Conservation (phyloP, 1,140 invertebrate species). For the Eumeta japonica region DNA sequence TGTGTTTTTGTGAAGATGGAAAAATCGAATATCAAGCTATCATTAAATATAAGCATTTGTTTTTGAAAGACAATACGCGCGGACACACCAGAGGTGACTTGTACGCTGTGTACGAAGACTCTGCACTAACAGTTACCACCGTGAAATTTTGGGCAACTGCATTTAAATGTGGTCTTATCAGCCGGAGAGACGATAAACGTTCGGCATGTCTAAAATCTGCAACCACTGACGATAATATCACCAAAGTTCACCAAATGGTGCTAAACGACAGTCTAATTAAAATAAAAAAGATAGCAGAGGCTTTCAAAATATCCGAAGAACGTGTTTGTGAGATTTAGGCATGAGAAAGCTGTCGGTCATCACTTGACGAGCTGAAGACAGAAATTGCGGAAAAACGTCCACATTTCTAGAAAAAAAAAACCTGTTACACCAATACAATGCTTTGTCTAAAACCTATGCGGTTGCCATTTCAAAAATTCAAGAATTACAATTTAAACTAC, state of each 20-base stretch:
- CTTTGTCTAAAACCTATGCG: constrained; percentile 19
- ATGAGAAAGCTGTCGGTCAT: constrained; percentile 15
- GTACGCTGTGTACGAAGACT: constrained; percentile 21
- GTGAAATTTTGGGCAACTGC: constrained; percentile 27
- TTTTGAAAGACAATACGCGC: constrained; percentile 3
- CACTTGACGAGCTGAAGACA: constrained; percentile 17
- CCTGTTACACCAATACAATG: constrained; percentile 22
- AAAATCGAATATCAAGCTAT: constrained; percentile 13
- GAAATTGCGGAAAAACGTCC: constrained; percentile 4
- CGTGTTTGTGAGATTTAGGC: constrained; percentile 10
- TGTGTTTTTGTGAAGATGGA: constrained; percentile 14
- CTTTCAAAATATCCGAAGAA: neutral
- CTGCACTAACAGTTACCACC: constrained; percentile 21
- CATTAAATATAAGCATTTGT: constrained; percentile 13
- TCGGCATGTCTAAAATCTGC: constrained; percentile 17
- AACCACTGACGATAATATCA: constrained; percentile 8
- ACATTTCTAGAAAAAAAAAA: constrained; percentile 7
- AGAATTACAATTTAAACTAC: constrained; percentile 34
- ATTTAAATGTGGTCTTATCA: constrained; percentile 27
- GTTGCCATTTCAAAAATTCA: constrained; percentile 25
- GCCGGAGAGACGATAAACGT: constrained; percentile 19
- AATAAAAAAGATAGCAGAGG: constrained; percentile 4
- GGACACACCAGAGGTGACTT: constrained; percentile 15
- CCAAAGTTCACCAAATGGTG: constrained; percentile 15
- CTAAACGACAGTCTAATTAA: constrained; percentile 14